Evolutionary conservation across 2,113 vertebrate species (phyloP), one percentile per base, ranked within the genome.

Genomic region (Phasianus colchicus): DNA sequence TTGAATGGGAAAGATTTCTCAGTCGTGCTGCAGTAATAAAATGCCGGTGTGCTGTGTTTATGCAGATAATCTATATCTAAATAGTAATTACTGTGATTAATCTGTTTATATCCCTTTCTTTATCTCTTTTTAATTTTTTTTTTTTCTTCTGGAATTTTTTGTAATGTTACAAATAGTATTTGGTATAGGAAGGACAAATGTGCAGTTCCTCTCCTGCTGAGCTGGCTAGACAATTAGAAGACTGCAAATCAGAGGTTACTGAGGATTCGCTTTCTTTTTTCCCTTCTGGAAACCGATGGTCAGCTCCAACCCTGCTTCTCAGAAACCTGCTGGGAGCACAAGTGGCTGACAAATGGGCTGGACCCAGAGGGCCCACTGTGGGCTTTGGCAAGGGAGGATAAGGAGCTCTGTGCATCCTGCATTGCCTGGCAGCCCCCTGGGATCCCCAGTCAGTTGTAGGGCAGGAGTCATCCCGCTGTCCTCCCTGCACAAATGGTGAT

Each of bases 101-200:
- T 81, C 54, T 55, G 24, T 52, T 60, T 81, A 12, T 57, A 11
- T 67, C 25, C 72, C 63, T 72, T 40, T 66, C 58, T 88, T 91
- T 72, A 86, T 83, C 67, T 57, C 6, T 2, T 9, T 60, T 71
- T 87, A 43, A 43, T 71, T 13, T 57, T 22, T 19, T 22, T 19
- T 73, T 3, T 60, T 69, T 71, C 81, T 48, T 11, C 58, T 64
- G 60, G 22, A n/a, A 42, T 10, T 24, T 36, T 83, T 86, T 55
- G 34, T 71, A 55, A 21, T 74, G 66, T 91, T 83, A 55, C 47
- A 45, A 61, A 71, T 43, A 66, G 48, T 94, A 89, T 82, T 79
- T 90, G 43, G 30, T 92, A 43, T 61, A 75, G 54, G 77, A 95
- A 95, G 83, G 90, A 86, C 91, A 96, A 94, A 94, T 24, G 42